Base-by-base conservation (phyloP, 2,113 vertebrate genomes). In the Anser brachyrhynchus region DNA sequence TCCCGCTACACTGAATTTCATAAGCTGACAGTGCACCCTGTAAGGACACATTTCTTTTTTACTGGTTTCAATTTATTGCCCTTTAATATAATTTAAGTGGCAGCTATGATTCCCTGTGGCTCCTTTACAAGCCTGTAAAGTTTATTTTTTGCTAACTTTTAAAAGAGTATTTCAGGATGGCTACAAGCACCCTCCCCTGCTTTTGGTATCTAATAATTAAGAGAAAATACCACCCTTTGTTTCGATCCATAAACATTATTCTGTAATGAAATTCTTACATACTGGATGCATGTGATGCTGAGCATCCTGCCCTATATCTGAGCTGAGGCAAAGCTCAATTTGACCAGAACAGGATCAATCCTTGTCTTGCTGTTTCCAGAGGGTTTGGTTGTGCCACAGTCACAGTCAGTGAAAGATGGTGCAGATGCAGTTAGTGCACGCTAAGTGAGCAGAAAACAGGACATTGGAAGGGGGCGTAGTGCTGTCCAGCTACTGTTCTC, bases 31-130 rank as follows among this genome's bases (percentile, higher is more conserved):
- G 76, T 85, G 90, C 90, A 96, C 77, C 83, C 95, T 92, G 92
- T 96, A 92, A 96, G 92, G 92, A 96, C 91, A 96, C 92, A 93
- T 96, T 95, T 97, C 89, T 95, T 92, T 95, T 95, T 95, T 95
- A 94, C 95, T 95, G 77, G 77, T 96, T 96, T 94, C 93, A 94
- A 95, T 96, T 97, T 97, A 94, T 95, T 92, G 95, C 74, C 62
- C 95, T 92, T 96, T 96, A 95, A 93, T 95, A 89, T 93, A 93
- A 96, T 96, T 94, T 95, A 96, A 96, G 66, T 93, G 92, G 86
- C 92, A 91, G 95, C 70, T 96, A 81, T 95, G 93, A 84, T 94
- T 96, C 89, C 93, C 92, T 74, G 84, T 82, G 71, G 84, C 67
- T 96, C 72, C 75, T 93, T 93, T 89, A 91, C 77, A 89, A 93